Percentiles rank a stretch among this genome's conserved stretches.
phyloP scores from a whole-genome alignment of 1,140 invertebrate genomes.

The Drosophila sucinea region DNA sequence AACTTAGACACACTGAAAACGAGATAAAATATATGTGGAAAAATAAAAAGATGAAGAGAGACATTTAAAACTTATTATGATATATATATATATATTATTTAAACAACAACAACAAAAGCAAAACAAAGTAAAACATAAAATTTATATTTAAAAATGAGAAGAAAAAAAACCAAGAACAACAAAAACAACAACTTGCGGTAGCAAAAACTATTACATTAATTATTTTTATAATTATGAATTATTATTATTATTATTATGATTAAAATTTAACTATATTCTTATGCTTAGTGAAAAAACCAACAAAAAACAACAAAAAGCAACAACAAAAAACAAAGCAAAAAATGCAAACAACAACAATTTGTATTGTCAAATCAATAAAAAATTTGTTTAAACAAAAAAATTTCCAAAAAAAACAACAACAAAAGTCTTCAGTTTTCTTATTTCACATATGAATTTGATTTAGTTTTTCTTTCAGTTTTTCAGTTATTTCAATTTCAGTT shows the following conservation, averaged over 20 bases:
- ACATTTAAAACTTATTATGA: constrained; percentile 6
- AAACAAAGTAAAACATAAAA: constrained; percentile 41
- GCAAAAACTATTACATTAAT: constrained; percentile 81
- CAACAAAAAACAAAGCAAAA: constrained; percentile 41
- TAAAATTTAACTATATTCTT: constrained; percentile 72
- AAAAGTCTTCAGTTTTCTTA: constrained; percentile 49
- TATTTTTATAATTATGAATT: constrained; percentile 74
- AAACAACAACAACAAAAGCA: constrained; percentile 57
- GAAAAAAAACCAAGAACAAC: constrained; percentile 34
- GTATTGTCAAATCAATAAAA: constrained; percentile 80
- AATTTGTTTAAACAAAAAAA: constrained; percentile 68
- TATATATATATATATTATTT: constrained; percentile 72
- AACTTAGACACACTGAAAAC: constrained; percentile 42
- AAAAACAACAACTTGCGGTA: constrained; percentile 68
- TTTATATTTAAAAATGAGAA: constrained; percentile 49
- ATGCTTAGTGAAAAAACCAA: constrained; percentile 57
- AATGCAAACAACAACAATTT: constrained; percentile 64
- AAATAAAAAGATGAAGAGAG: constrained; percentile 7
- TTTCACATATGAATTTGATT: constrained; percentile 32
- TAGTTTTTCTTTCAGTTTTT: constrained; percentile 18
- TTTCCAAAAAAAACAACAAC: constrained; percentile 39
- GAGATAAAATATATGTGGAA: constrained; percentile 42
- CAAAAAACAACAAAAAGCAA: constrained; percentile 43
- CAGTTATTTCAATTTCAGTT: constrained; percentile 12
- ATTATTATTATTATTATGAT: constrained; percentile 65